These are phyloP conservation scores for Gnathonemus echidnorhynchus DNA, from an alignment of 2,113 vertebrate genomes.

Conservation along the genomic window DNA sequence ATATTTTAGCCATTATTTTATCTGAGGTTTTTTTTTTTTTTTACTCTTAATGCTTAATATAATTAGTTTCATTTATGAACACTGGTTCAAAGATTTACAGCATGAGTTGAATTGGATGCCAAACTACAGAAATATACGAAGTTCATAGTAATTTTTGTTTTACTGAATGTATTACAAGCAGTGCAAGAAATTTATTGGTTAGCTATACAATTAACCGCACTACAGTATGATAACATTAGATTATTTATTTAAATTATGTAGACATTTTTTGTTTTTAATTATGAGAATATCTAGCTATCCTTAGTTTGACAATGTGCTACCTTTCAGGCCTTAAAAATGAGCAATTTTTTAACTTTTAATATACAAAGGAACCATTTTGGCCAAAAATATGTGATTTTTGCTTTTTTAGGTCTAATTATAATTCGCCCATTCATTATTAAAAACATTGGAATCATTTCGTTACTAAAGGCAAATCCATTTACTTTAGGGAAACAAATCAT, in stretches of 20 bases:
- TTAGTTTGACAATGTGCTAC: background rate
- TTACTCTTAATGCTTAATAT: background rate
- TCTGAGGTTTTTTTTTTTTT: background rate
- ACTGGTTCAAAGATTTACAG: background rate
- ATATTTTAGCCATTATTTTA: background rate
- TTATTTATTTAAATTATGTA: background rate
- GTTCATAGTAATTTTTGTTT: background rate
- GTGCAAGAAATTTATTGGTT: background rate
- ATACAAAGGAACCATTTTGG: slow-evolving; percentile 46
- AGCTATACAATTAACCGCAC: background rate
- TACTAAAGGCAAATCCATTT: slow-evolving; percentile 62
- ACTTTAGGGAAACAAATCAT: slow-evolving; percentile 46
- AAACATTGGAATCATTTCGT: slow-evolving; percentile 56
- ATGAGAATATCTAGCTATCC: background rate
- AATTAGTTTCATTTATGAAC: background rate
- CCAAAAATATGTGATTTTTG: slow-evolving; percentile 59
- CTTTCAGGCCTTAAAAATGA: background rate
- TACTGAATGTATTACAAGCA: background rate
- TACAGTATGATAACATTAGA: background rate
- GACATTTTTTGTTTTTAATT: background rate
- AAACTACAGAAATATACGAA: background rate
- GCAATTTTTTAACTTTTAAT: slow-evolving; percentile 1
- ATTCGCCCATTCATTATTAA: slow-evolving; percentile 57
- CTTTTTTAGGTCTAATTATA: slow-evolving; percentile 55
- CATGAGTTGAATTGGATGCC: background rate